Base-by-base conservation (phyloP, 2,888 invertebrate species). In the Melangyna quadrimaculata region DNA sequence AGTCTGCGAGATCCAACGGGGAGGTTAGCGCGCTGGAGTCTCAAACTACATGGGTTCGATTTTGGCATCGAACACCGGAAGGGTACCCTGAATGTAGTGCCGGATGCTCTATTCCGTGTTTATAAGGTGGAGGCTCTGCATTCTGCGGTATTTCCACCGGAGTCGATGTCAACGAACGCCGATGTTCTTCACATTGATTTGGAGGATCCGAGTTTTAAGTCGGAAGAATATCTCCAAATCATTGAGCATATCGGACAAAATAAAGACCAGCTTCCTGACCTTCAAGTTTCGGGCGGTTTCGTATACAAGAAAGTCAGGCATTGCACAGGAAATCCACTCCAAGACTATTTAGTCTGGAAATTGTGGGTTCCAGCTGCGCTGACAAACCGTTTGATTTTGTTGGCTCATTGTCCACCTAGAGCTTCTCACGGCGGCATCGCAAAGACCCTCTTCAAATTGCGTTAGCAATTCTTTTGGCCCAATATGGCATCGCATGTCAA, bases 301-400 rank as follows among this genome's bases (percentile, higher is more conserved):
- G 17, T 57, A 10, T 57, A 59, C 35, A 35, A 35, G 22, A 59
- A 35, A 22, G 57, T 59, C 12, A 59, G 10, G 6, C 27, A 29
- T 35, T 57, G 19, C 14, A 10, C n/a, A n/a, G 27, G 17, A 6
- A 32, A 57, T 57, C 57, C 55, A n/a, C 40, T 57, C 7, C n/a
- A n/a, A 22, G 71, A 71, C 3, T 43, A 71, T 3, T 29, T 71
- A 5, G 19, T n/a, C 0, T 57, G 71, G 57, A 57, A 71, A n/a
- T 14, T 70, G 1, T 70, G 70, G 70, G 14, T 70, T 24, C 43
- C 70, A 14, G 10, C 27, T 3, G 70, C 27, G 19, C 45, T 71
- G 40, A 71, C 57, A 37, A 12, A 45, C 10, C 17, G 8, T 27
- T 27, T 69, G 7, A 40, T 55, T 0, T 24, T 10, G 4, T 32